Conservation (phyloP, 1,140 invertebrate species). For the Pararge aegeria region DNA sequence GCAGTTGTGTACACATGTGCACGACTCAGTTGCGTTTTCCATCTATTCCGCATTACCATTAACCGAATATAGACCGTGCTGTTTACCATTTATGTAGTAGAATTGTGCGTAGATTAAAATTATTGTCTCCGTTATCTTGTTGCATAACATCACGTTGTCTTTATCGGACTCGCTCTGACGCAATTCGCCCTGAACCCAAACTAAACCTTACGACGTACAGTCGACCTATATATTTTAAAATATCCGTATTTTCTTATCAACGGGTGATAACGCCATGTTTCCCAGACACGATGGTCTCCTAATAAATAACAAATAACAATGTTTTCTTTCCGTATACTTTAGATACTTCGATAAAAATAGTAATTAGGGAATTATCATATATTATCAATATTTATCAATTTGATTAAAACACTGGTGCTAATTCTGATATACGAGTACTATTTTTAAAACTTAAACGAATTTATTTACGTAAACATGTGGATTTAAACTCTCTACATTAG, state of each 20-base stretch:
- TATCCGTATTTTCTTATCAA: slow-evolving; percentile 13
- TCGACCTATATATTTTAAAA: slow-evolving; percentile 27
- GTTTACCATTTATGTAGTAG: slow-evolving; percentile 21
- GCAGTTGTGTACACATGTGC: slow-evolving; percentile 63
- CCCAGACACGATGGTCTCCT: background rate
- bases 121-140: slow-evolving; percentile 52
- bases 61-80: slow-evolving; percentile 33
- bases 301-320: too few relatives aligned
- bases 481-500: too few relatives aligned
- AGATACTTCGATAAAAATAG: too few relatives aligned
- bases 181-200: slow-evolving; percentile 33
- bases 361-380: too few relatives aligned
- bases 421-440: too few relatives aligned
- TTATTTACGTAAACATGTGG: too few relatives aligned
- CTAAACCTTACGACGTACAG: slow-evolving; percentile 4
- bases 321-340: too few relatives aligned
- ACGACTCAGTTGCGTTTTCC: slow-evolving; percentile 21
- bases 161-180: slow-evolving; percentile 45
- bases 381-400: too few relatives aligned
- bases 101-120: slow-evolving; percentile 35
- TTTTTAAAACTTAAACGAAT: too few relatives aligned
- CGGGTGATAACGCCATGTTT: slow-evolving; percentile 11
- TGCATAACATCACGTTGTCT: slow-evolving; percentile 57
- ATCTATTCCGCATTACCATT: slow-evolving; percentile 1
- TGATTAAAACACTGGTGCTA: too few relatives aligned